Conservation (phyloP, 1,140 invertebrate genomes). For the Reticulitermes speratus region DNA sequence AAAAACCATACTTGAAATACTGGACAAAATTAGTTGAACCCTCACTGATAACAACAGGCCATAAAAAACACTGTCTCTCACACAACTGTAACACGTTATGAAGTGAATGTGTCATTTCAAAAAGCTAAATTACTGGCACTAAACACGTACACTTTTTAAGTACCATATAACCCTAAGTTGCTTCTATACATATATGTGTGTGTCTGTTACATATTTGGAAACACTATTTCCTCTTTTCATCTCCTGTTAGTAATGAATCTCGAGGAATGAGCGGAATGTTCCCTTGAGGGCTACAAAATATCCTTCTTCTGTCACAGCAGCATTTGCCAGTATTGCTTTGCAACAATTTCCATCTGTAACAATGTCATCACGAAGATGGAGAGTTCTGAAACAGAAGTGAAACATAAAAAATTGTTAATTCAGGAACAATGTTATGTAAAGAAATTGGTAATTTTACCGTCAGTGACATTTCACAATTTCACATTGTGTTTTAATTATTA, state of each 20-base stretch:
- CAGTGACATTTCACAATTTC: no score
- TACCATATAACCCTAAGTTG: neutral
- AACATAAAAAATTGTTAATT: no score
- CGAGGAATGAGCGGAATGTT: conserved; percentile 65
- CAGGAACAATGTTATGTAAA: no score
- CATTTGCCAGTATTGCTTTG: conserved; percentile 69
- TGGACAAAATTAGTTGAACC: conserved; percentile 17
- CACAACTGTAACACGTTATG: conserved; percentile 47
- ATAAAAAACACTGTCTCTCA: conserved; percentile 43
- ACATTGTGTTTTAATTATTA: no score
- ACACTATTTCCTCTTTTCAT: neutral
- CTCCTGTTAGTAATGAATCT: conserved; percentile 45
- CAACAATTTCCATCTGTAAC: conserved; percentile 66
- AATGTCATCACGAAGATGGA: conserved; percentile 68
- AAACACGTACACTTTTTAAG: neutral
- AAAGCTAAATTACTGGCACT: neutral
- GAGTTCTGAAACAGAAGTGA: conserved; percentile 51
- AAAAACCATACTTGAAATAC: conserved; percentile 48
- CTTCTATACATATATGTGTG: neutral
- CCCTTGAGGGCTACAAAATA: conserved; percentile 84
- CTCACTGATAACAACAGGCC: neutral
- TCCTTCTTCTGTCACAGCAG: conserved; percentile 72
- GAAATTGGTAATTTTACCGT: no score
- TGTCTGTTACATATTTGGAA: neutral
- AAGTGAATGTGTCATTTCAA: neutral